Base-by-base conservation (phyloP, 1,140 invertebrate species). In the Myzus persicae region DNA sequence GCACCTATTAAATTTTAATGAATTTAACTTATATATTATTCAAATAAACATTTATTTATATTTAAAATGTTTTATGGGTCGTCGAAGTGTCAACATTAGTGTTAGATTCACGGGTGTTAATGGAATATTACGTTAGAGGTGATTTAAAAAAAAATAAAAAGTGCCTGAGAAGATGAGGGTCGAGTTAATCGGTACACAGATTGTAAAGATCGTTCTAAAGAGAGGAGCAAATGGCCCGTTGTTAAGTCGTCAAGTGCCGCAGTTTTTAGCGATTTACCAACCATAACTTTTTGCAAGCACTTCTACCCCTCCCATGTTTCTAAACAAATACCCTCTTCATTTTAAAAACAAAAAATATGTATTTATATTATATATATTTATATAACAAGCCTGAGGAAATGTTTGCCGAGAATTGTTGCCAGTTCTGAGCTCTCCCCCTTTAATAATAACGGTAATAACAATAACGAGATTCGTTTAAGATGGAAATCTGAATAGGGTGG, bases 401-500 rank as follows among this genome's bases (percentile, higher is more conserved):
- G 91, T 85, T 85, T 54, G n/a, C 81, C 5, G 48, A 90, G n/a
- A 81, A 81, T 84, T 51, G 76, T 84, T 51, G 88, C 48, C 88
- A 38, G 40, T 7, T 84, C 76, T 54, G 36, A 36, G 38, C 9
- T 38, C 81, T 82, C 46, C 91, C 76, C 14, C 36, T 92, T 84
- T 51, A 93, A 93, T 93, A 93, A 93, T 85, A 93, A 67, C 46
- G 42, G 81, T 85, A 93, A 93, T 93, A 93, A 93, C 91, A 93
- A 93, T 93, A 93, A 93, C 91, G 91, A 93, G 91, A 93, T 93
- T 93, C 91, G 91, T 85, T 93, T 93, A 93, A 85, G 91, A 93
- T 93, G 81, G 44, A 93, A 93, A 93, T 93, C 81, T 54, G 81
- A 85, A 38, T 24, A 93, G 91, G 81, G 91, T 85, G 76, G 24